phyloP scores from a whole-genome alignment of 2,113 vertebrate species.

The Mungos mungo region DNA sequence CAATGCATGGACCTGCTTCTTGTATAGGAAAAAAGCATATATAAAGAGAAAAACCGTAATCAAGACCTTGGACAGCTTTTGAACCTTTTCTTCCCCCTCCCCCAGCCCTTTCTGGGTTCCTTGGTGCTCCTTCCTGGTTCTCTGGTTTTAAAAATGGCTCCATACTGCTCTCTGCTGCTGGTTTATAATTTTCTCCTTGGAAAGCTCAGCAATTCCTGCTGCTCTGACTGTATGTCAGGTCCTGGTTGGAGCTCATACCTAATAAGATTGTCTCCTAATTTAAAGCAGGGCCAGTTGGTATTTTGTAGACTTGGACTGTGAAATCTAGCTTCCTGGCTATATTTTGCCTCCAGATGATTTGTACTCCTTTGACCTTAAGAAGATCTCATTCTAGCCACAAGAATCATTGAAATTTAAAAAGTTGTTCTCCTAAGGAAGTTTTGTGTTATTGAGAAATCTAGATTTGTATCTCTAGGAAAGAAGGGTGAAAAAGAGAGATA shows the following conservation, averaged over 20 bases:
- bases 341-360: background rate
- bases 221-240: background rate
- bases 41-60: constrained; percentile 49
- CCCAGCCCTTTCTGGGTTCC: constrained; percentile 47
- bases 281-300: background rate
- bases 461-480: background rate
- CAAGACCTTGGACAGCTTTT: constrained; percentile 58
- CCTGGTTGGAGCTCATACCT: background rate
- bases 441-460: background rate
- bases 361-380: background rate
- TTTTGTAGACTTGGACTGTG: background rate
- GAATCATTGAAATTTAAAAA: constrained; percentile 18
- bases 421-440: background rate
- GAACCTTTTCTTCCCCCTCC: constrained; percentile 31
- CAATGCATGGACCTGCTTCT: constrained; percentile 19
- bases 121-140: background rate
- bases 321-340: background rate
- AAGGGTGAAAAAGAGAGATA: background rate
- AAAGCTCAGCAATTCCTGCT: background rate
- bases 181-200: constrained; percentile 62
- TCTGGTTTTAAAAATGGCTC: constrained; percentile 80
- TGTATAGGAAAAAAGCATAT: background rate
- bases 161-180: constrained; percentile 86
- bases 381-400: background rate
- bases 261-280: background rate